Conservation (phyloP, 2,113 vertebrate species). For the Fulica atra region DNA sequence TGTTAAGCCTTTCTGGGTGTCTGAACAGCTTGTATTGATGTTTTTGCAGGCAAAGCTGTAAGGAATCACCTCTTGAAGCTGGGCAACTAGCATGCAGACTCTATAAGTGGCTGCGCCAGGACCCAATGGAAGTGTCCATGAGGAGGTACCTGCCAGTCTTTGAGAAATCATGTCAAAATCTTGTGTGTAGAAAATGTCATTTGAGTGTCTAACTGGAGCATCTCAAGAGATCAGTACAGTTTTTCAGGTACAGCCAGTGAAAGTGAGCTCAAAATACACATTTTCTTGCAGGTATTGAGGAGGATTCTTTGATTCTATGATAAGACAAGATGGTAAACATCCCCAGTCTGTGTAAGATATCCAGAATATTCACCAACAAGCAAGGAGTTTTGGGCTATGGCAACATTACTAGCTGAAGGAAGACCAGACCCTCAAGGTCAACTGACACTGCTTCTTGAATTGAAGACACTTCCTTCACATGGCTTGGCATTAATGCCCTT, state of each 20-base stretch:
- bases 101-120: not conserved
- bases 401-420: not conserved
- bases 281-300: not conserved
- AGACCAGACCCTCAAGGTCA: not conserved
- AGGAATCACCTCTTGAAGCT: not conserved
- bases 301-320: too few relatives aligned
- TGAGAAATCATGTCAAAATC: not conserved
- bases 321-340: not conserved
- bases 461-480: not conserved
- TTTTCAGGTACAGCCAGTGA: not conserved
- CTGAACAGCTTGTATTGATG: not conserved
- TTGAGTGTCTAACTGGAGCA: not conserved
- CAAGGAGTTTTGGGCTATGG: not conserved
- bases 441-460: not conserved
- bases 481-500: not conserved
- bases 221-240: not conserved
- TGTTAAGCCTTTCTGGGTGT: not conserved
- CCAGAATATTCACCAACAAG: not conserved
- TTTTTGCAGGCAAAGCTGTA: not conserved
- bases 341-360: not conserved
- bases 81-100: not conserved
- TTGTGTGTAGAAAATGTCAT: not conserved
- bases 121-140: not conserved
- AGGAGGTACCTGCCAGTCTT: not conserved
- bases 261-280: not conserved